These are phyloP conservation scores for Allophyes oxyacanthae DNA, from an alignment of 2,888 invertebrate genomes.

Conservation along the genomic window DNA sequence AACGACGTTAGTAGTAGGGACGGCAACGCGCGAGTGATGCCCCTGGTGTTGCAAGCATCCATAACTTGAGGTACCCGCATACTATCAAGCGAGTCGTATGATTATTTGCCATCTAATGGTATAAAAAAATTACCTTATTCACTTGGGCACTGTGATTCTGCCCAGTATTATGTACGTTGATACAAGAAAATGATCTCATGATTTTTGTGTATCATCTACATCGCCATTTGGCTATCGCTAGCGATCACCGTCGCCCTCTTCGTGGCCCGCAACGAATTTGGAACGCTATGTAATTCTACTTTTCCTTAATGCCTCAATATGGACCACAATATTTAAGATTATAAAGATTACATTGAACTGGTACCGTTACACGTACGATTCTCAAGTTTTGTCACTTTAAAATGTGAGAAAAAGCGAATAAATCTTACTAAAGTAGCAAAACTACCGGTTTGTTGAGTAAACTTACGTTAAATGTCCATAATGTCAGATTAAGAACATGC, in stretches of 20 bases:
- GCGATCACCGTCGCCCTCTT: slow-evolving; percentile 39
- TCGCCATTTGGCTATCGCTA: slow-evolving; percentile 26
- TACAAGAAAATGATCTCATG: too few species aligned
- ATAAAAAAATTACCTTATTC: too few species aligned
- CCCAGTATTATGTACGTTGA: too few species aligned
- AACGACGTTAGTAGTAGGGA: too few species aligned
- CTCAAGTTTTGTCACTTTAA: slow-evolving; percentile 36
- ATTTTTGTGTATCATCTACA: slow-evolving; percentile 20
- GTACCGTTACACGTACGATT: slow-evolving; percentile 38
- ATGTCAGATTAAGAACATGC: slow-evolving; percentile 11
- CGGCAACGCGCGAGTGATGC: too few species aligned
- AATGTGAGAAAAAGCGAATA: slow-evolving; percentile 42
- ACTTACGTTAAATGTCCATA: slow-evolving; percentile 17
- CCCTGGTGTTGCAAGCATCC: too few species aligned
- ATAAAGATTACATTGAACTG: slow-evolving; percentile 58
- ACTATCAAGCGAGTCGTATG: too few species aligned
- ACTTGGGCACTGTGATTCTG: too few species aligned
- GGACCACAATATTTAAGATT: slow-evolving; percentile 61
- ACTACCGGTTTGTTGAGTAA: slow-evolving; percentile 41
- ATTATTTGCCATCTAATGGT: too few species aligned
- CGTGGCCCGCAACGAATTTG: slow-evolving; percentile 33
- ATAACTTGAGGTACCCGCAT: too few species aligned
- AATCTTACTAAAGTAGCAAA: slow-evolving; percentile 27
- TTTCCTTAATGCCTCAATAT: slow-evolving; percentile 72
- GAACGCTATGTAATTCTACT: slow-evolving; percentile 56